These are phyloP conservation scores for Antitype chi DNA, from an alignment of 2,888 invertebrate species.

Conservation along the genomic window DNA sequence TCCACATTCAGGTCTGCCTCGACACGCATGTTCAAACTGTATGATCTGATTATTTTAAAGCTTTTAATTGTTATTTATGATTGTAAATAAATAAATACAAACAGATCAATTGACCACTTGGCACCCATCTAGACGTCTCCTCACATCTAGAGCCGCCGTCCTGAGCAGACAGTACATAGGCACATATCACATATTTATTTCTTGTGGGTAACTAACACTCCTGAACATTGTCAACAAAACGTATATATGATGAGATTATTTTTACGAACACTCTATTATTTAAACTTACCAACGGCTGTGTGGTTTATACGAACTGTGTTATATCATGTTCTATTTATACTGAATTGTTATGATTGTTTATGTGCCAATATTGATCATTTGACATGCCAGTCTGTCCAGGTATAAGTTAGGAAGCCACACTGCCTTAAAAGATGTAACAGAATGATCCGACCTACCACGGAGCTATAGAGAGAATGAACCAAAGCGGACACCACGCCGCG, in stretches of 20 bases:
- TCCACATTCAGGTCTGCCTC: constrained; percentile 11
- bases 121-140: constrained; percentile 29
- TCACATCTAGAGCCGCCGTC: constrained; percentile 60
- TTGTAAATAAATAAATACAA: constrained; percentile 61
- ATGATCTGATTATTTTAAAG: constrained; percentile 56
- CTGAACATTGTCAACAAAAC: constrained; percentile 74
- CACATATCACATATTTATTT: constrained; percentile 76
- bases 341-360: constrained; percentile 69
- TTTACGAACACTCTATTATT: constrained; percentile 61
- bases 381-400: constrained; percentile 89
- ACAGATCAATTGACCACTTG: constrained; percentile 29
- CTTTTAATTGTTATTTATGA: constrained; percentile 55
- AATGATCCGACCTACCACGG: constrained; percentile 81
- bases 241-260: constrained; percentile 72
- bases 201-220: constrained; percentile 78
- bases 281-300: constrained; percentile 78
- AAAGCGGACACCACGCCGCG: constrained; percentile 80
- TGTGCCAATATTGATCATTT: constrained; percentile 83
- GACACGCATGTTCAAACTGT: constrained; percentile 21
- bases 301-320: constrained; percentile 76
- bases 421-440: constrained; percentile 84
- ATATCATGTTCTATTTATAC: constrained; percentile 63
- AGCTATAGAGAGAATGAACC: constrained; percentile 81
- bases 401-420: constrained; percentile 87
- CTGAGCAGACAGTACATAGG: constrained; percentile 58